Evolutionary conservation across 2,888 invertebrate genomes (phyloP), one percentile per base, ranked within the genome.

Genomic region (Netelia inedita): DNA sequence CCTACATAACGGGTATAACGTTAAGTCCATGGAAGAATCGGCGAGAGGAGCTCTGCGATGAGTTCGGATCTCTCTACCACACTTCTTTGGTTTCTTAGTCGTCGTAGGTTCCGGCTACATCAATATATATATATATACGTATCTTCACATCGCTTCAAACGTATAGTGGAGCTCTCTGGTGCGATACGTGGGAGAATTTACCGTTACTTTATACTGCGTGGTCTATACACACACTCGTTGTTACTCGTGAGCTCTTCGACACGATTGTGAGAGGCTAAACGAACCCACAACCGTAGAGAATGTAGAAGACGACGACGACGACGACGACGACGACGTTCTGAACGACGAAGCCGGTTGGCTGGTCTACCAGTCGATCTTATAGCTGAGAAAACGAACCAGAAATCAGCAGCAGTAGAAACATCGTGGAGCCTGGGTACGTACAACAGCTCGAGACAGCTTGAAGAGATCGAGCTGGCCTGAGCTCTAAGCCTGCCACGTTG

Each of bases 401-500:
- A 61, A 74, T 59, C 66, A 71, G 73, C 21, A 57, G 73, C 57
- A 59, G 66, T 16, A 68, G 57, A 63, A 76, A 35, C 57, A 73
- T 63, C 61, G 68, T 46, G 71, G 87, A 78, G 53, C 83, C 61
- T 66, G 74, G 21, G 46, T 23, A 43, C 16, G 50, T 9, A 28
- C 28, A 5, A 28, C 28, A 41, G 71, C 55, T 69, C 61, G 53
- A 72, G 69, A 79, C 71, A 83, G 82, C 72, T 68, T 53, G 41
- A 50, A 63, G 78, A 43, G 66, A 78, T 78, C 65, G 50, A 78
- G 57, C 74, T 81, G 78, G 85, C 85, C 5, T 82, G 82, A 82
- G 82, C 78, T 59, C 79, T 57, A 53, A 65, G 66, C 73, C 65
- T 73, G 78, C 72, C 82, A 85, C 87, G 87, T 87, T 90, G 90